Evolutionary conservation across 2,888 invertebrate genomes (phyloP), one percentile per base, ranked within the genome.

Genomic region (Dryobota labecula): DNA sequence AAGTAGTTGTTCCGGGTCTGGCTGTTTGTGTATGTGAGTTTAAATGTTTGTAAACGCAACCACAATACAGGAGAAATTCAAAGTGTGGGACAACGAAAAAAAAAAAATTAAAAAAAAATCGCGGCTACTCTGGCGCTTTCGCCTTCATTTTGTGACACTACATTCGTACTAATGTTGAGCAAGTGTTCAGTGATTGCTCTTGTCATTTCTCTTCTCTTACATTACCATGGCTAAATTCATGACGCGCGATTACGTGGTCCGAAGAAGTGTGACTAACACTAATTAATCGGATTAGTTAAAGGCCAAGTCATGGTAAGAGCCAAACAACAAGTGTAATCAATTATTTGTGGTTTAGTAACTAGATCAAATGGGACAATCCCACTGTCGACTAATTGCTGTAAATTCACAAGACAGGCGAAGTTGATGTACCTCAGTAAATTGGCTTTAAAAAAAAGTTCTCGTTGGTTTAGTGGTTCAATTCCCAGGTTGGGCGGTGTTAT

Each of bases 281-380:
- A 63, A 72, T 62, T 38, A 33, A 27, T 18, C 1, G 9, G n/a
- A 62, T 56, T 56, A 62, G 33, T 53, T 24, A 61, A 41, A 45
- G 15, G 30, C n/a, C 72, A 38, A 62, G 54, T 62, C 33, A 62
- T 38, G 15, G 53, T 45, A 41, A 0, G 15, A 33, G 38, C 24
- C 1, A 15, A 38, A 45, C 51, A 4, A 57, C 18, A n/a, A 15
- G 20, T 24, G 18, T 30, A 24, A 56, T 49, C 38, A 70, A 71
- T 70, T 51, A 70, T 30, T 15, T 24, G 2, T 36, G n/a, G 38
- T 33, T n/a, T 41, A 58, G 13, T 1, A 36, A 61, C 15, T n/a
- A 15, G 18, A 51, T 18, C 36, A 51, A 58, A 18, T 36, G 36
- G 27, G 7, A 18, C 9, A 4, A 56, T 33, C 3, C 6, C 20